These are phyloP conservation scores for Perognathus longimembris DNA, from an alignment of 2,113 vertebrate genomes.

Conservation along the genomic window DNA sequence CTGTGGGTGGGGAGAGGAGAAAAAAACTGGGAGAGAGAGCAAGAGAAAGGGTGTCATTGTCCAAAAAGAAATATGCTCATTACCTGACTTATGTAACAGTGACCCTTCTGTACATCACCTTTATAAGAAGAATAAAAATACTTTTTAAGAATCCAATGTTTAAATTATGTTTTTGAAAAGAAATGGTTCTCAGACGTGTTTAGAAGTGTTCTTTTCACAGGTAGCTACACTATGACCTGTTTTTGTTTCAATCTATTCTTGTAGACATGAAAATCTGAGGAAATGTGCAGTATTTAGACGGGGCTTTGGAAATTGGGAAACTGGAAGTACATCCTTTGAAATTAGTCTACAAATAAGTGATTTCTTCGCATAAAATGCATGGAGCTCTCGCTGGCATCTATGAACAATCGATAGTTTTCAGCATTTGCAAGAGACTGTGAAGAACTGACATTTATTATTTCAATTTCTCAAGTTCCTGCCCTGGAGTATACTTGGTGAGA, in stretches of 20 bases:
- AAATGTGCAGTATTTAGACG: neutral
- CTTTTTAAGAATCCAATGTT: neutral
- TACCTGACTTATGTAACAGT: no score
- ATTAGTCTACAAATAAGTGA: slow-evolving; percentile 54
- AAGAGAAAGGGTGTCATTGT: no score
- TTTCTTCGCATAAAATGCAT: slow-evolving; percentile 19
- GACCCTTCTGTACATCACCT: no score
- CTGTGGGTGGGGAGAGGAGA: no score
- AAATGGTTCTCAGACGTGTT: neutral
- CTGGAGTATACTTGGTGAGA: neutral
- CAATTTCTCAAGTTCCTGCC: neutral
- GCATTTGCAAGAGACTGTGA: neutral
- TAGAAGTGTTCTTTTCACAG: slow-evolving; percentile 31
- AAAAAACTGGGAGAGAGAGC: no score
- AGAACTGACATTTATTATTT: slow-evolving; percentile 40
- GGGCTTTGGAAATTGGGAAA: slow-evolving; percentile 18
- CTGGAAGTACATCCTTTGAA: neutral
- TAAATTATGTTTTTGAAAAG: slow-evolving; percentile 49
- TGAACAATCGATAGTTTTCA: slow-evolving; percentile 41
- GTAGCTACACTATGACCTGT: neutral
- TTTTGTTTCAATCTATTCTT: neutral
- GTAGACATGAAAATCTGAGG: slow-evolving; percentile 12
- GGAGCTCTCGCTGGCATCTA: neutral
- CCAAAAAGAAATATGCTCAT: no score
- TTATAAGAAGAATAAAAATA: no score